These are phyloP conservation scores for Andrena minutula DNA, from an alignment of 2,888 invertebrate species.

Conservation along the genomic window DNA sequence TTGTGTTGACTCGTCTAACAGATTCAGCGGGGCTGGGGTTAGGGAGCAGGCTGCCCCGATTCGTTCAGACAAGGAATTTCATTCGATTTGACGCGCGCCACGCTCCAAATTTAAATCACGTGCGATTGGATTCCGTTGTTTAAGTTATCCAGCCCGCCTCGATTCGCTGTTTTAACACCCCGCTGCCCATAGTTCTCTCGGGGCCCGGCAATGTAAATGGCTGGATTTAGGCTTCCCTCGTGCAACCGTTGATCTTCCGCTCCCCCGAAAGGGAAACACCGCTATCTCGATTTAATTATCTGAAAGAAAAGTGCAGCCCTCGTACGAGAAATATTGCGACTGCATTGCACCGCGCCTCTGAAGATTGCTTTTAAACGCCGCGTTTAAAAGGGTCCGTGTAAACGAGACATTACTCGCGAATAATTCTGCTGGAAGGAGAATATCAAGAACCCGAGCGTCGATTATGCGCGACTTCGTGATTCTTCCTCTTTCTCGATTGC, in stretches of 20 bases:
- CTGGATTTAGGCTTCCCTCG: background rate
- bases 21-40: slow-evolving; percentile 49
- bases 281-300: background rate
- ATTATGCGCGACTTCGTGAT: slow-evolving; percentile 3
- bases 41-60: slow-evolving; percentile 47
- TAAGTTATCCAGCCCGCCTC: slow-evolving; percentile 34
- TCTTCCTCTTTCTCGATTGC: slow-evolving; percentile 5
- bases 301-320: background rate
- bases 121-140: slow-evolving; percentile 56
- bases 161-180: slow-evolving; percentile 12
- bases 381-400: too few relatives aligned
- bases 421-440: background rate
- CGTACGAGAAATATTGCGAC: background rate
- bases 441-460: background rate
- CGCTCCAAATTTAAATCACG: slow-evolving; percentile 51
- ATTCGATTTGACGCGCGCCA: slow-evolving; percentile 52
- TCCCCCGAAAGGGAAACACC: background rate
- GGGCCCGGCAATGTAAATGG: background rate
- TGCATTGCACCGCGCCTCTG: background rate
- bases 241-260: background rate
- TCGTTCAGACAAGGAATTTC: slow-evolving; percentile 56
- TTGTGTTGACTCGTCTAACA: slow-evolving; percentile 63
- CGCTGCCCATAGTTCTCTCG: background rate
- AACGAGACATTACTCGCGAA: background rate
- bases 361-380: too few relatives aligned